Evolutionary conservation across 2,797 vertebrate genomes (phyloP), one percentile per base, ranked within the genome.

Genomic region (Sphenodon punctatus): DNA sequence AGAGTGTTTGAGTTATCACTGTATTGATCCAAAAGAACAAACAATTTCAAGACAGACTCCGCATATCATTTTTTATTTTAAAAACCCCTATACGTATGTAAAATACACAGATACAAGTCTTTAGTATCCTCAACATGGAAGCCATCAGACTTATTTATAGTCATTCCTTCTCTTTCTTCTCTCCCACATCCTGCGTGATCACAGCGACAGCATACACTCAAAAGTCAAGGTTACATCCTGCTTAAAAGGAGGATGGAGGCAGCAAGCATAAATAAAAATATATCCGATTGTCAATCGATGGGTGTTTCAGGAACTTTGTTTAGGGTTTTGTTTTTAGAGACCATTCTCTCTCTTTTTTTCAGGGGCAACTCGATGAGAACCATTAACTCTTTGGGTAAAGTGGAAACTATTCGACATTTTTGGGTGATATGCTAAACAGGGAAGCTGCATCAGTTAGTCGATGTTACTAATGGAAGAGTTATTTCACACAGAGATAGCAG

Each of bases 191-290:
- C 43, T 66, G 36, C 63, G 51, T 32, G 81, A 56, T 11, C 73
- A 49, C 32, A 69, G 45, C 41, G 69, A 49, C 7, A 5, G 41
- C 6, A 27, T 55, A 25, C 48, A 75, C 19, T 30, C 41, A 38
- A 55, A 92, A 90, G 61, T 81, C 82, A 87, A 12, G 59, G 67
- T 84, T 48, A 66, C 10, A 19, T 23, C 55, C 36, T 34, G 60
- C 80, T 69, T 51, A 84, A 68, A 41, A 78, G 23, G 12, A 80
- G 63, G 58, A 76, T 80, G 22, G 1, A 85, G 43, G 43, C 7
- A 77, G 25, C 22, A 72, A 78, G 49, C 43, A 84, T 88, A 89
- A 92, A 92, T 82, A 92, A 93, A 94, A 93, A 92, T 32, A 90
- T 1, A 80, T 14, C 11, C 20, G 14, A 20, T 1, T 85, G 90